These are phyloP conservation scores for Drosophila pseudoananassae DNA, from an alignment of 1,140 invertebrate genomes.

Conservation along the genomic window DNA sequence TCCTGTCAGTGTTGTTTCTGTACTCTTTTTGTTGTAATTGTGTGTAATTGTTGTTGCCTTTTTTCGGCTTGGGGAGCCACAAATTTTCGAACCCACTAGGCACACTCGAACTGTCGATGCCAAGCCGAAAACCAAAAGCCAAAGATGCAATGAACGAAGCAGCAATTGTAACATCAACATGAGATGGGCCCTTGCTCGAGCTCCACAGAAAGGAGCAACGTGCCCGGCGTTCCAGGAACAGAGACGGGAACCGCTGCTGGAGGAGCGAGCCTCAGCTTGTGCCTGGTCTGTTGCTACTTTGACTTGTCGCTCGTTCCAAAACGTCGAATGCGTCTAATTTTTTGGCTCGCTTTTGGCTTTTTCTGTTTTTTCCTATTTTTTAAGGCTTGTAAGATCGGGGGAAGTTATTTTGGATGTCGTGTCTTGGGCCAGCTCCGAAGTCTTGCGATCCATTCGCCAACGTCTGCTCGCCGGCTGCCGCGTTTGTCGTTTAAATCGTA, in stretches of 20 bases:
- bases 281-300: slow-evolving; percentile 62
- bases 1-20: slow-evolving; percentile 56
- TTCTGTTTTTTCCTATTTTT: slow-evolving; percentile 14
- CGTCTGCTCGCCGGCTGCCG: slow-evolving; percentile 59
- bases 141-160: slow-evolving; percentile 49
- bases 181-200: slow-evolving; percentile 66
- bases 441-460: slow-evolving; percentile 43
- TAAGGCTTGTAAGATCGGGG: background rate
- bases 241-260: background rate
- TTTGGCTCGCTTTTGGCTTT: slow-evolving; percentile 64
- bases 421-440: slow-evolving; percentile 31
- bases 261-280: slow-evolving; percentile 32
- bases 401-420: slow-evolving; percentile 35
- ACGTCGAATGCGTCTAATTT: slow-evolving; percentile 82
- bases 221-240: slow-evolving; percentile 29
- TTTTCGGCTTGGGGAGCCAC: slow-evolving; percentile 61
- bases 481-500: slow-evolving; percentile 83
- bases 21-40: slow-evolving; percentile 69
- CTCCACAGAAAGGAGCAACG: slow-evolving; percentile 54
- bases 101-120: slow-evolving; percentile 70
- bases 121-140: slow-evolving; percentile 32
- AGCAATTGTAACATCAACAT: slow-evolving; percentile 81
- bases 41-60: slow-evolving; percentile 76
- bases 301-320: slow-evolving; percentile 77
- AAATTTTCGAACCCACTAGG: slow-evolving; percentile 79